Conservation (phyloP, 1,140 invertebrate genomes). For the Streblospio benedicti region DNA sequence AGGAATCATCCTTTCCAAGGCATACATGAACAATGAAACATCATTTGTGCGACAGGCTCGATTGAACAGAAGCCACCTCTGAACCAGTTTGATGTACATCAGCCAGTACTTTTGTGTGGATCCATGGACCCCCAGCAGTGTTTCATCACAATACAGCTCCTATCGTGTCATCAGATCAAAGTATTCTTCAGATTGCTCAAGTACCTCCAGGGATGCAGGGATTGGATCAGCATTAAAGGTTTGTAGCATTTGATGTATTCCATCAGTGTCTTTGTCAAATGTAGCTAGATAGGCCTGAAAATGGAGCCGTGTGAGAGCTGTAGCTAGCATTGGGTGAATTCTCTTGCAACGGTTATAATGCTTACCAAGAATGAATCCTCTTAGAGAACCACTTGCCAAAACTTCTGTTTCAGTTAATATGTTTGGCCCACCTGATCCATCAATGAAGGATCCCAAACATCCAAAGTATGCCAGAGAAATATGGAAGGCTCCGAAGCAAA, state of each 20-base stretch:
- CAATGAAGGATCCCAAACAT: background rate
- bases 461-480: background rate
- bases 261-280: background rate
- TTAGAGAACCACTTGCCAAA: background rate
- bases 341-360: too few species aligned
- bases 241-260: background rate
- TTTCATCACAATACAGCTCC: background rate
- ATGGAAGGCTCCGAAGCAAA: background rate
- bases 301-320: too few species aligned
- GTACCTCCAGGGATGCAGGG: background rate
- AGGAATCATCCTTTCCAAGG: background rate
- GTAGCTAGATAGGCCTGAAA: background rate
- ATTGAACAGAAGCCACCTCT: background rate
- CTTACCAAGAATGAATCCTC: background rate
- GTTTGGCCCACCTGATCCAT: background rate
- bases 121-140: background rate
- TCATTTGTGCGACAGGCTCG: background rate
- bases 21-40: background rate
- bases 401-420: background rate
- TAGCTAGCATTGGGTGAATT: too few species aligned
- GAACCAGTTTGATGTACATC: background rate
- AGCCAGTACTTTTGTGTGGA: background rate
- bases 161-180: background rate
- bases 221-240: too few species aligned
- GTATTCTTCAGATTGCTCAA: background rate